Evolutionary conservation across 1,140 invertebrate species (phyloP), one percentile per base, ranked within the genome.

Genomic region (Episyrphus balteatus): DNA sequence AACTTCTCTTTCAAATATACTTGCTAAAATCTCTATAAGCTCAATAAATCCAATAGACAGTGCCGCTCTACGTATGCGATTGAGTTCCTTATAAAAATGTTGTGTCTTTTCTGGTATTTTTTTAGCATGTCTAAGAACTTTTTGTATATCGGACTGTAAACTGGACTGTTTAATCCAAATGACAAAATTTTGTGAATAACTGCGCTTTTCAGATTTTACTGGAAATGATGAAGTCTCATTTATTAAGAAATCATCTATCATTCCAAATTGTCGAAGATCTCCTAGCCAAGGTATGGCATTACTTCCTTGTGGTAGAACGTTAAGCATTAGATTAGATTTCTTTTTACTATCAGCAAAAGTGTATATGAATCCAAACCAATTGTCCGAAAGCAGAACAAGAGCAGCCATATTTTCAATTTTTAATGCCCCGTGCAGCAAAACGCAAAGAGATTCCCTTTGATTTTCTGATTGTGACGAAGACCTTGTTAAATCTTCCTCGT

Each of bases 21-120:
- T 73, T 0, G 86, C 84, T 44, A 89, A 71, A 9, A 83, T 83
- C 46, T 83, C 82, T 2, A 90, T 64, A 14, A 89, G 68, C 50
- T 88, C 84, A 0, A 85, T 73, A 64, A 94, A 95, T 8, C 92
- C 92, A 53, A 94, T 80, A 0, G 88, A 84, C 14, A 96, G 75
- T 0, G 92, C 92, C 19, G 91, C 91, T 54, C 86, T 76, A 40
- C 92, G 74, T 11, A 97, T 75, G 45, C 92, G 75, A 65, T 96
- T 97, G 9, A 97, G 69, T 71, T 97, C 93, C 77, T 96, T 96
- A 64, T 94, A 97, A 68, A 98, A 92, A 60, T 95, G 89, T 55
- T 86, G 84, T 3, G 88, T 92, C 69, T 97, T 97, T 52, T 97
- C 94, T 0, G 94, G 94, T 51, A 97, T 75, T 70, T 97, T 97